Evolutionary conservation across 1,140 invertebrate genomes (phyloP), one percentile per base, ranked within the genome.

Genomic region (Drosophila lacteicornis): DNA sequence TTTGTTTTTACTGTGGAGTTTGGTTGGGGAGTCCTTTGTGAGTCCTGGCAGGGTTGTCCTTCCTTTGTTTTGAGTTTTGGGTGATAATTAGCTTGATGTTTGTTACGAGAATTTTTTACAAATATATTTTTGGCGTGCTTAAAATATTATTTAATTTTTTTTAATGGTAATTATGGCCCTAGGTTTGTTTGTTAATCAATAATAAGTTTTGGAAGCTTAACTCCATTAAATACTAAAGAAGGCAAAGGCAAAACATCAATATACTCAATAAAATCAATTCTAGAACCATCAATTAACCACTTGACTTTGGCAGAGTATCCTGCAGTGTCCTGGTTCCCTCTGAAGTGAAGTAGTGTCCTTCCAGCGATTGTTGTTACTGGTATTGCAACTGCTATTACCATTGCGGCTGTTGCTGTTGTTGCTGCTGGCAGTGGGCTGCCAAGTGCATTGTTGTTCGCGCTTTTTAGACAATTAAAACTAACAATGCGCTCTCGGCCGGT

Each of bases 381-480:
- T 59, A 50, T 43, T 73, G 68, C 67, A 38, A 73, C 55, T 73
- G 70, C 56, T 51, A 73, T 73, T 73, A 47, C 53, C 38, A 67
- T 47, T 57, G 59, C 12, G 49, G 25, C n/a, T 55, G 27, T 19
- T 33, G 59, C 4, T 40, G 12, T 9, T 25, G 55, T n/a, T 50
- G 45, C 33, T 49, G 59, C n/a, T 58, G 43, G 45, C 59, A 33
- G 30, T 70, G 69, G 57, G 51, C 65, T 70, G 57, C 60, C 70
- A 74, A 66, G 56, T 78, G 79, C 80, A 81, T 81, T 79, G 80
- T 81, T 76, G 68, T 79, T 63, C 49, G 60, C 71, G 59, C 84
- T 81, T 88, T 88, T 88, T 79, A 79, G 85, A 83, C 84, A 88
- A 88, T 88, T 88, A 90, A 90, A 90, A 85, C 75, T 86, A 85